These are phyloP conservation scores for Grantiella picta DNA, from an alignment of 2,113 vertebrate genomes.

Conservation along the genomic window DNA sequence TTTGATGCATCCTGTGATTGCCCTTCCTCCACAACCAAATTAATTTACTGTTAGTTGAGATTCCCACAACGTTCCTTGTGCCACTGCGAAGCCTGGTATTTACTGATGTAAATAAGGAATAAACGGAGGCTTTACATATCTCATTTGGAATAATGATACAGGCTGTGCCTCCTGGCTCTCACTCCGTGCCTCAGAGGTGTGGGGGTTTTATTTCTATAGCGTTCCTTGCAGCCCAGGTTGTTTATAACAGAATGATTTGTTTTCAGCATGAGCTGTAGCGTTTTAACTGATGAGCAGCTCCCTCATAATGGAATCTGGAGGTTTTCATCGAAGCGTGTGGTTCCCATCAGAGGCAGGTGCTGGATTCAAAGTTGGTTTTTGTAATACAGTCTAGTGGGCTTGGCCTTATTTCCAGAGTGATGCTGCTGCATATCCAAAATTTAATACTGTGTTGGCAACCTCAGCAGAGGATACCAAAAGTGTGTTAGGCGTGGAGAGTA, in stretches of 20 bases:
- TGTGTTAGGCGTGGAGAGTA: fast-evolving
- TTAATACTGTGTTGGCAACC: background rate
- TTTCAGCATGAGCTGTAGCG: background rate
- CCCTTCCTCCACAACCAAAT: background rate
- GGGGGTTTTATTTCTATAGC: background rate
- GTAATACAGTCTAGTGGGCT: background rate
- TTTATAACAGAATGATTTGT: conserved; percentile 1
- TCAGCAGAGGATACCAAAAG: background rate
- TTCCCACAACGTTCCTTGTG: background rate
- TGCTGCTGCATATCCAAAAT: background rate
- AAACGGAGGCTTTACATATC: background rate
- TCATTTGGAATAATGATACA: conserved; percentile 16
- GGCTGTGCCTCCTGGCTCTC: background rate
- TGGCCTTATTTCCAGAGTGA: background rate
- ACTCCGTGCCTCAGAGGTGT: background rate
- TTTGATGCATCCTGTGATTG: conserved; percentile 15
- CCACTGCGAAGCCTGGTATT: background rate
- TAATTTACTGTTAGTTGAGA: conserved; percentile 25
- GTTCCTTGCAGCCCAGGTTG: conserved; percentile 4
- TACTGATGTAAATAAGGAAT: conserved; percentile 25
- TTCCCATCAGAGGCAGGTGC: background rate
- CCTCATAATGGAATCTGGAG: background rate
- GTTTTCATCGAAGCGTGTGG: background rate
- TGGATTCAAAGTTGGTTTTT: background rate
- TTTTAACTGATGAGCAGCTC: background rate